phyloP scores from a whole-genome alignment of 1,140 invertebrate genomes.

The Drosophila azteca region DNA sequence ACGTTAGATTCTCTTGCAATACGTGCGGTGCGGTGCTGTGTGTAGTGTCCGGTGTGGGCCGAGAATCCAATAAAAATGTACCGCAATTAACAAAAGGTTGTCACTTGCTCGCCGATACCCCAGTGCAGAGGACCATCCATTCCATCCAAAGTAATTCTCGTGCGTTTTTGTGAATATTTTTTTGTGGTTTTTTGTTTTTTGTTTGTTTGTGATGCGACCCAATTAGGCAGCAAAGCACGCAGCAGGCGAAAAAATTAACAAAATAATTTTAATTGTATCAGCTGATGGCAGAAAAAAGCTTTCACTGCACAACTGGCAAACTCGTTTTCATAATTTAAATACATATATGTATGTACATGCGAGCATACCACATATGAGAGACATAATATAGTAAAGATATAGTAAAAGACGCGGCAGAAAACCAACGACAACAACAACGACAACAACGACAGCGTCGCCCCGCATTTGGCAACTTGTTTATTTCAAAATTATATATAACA shows the following conservation, averaged over 20 bases:
- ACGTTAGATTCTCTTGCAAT: neutral
- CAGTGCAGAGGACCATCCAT: slow-evolving; percentile 42
- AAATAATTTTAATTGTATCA: slow-evolving; percentile 61
- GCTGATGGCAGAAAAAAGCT: slow-evolving; percentile 68
- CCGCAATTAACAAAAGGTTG: slow-evolving; percentile 57
- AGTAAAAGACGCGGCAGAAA: slow-evolving; percentile 44
- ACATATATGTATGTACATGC: slow-evolving; percentile 1
- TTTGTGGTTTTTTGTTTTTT: neutral
- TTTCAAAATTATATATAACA: slow-evolving; percentile 76
- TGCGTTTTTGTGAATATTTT: slow-evolving; percentile 11
- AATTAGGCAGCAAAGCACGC: slow-evolving; percentile 47
- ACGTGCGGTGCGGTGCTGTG: too few relatives aligned
- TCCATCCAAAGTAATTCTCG: slow-evolving; percentile 6
- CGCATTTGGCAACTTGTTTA: slow-evolving; percentile 80
- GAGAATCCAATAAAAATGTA: slow-evolving; percentile 61
- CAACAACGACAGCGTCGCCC: slow-evolving; percentile 42
- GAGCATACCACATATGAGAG: slow-evolving; percentile 27
- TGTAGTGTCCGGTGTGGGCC: slow-evolving; percentile 26
- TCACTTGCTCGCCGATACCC: slow-evolving; percentile 59
- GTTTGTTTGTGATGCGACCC: slow-evolving; percentile 56
- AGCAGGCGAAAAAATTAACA: slow-evolving; percentile 45
- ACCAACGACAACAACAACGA: slow-evolving; percentile 19
- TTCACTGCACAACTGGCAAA: slow-evolving; percentile 66
- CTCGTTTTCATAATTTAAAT: slow-evolving; percentile 62
- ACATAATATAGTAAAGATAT: slow-evolving; percentile 68